phyloP scores from a whole-genome alignment of 1,140 invertebrate species.

The Pseudobourletiella spinata region DNA sequence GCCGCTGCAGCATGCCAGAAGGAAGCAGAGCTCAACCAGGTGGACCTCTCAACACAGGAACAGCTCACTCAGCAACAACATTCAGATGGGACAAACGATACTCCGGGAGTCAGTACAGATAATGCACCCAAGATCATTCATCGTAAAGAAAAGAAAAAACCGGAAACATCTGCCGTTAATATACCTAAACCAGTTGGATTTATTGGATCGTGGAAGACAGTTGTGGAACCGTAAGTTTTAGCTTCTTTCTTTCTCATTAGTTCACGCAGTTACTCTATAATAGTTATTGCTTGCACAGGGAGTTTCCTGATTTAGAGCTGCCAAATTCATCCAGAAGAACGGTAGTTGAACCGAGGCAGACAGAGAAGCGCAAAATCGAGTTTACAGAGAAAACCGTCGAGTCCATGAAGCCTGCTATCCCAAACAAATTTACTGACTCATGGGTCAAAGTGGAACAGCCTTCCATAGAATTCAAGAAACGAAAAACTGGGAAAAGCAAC shows the following conservation, averaged over 20 bases:
- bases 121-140: conserved; percentile 28
- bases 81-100: not conserved
- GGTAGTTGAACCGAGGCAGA: conserved; percentile 49
- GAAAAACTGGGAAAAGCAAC: conserved; percentile 49
- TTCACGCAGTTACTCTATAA: too few species aligned
- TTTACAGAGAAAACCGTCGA: conserved; percentile 43
- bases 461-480: conserved; percentile 51
- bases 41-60: conserved; percentile 24
- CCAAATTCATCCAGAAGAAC: conserved; percentile 38
- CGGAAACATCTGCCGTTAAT: conserved; percentile 7
- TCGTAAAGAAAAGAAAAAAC: conserved; percentile 22
- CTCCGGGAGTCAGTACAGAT: too few species aligned
- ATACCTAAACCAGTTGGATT: conserved; percentile 7
- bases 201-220: conserved; percentile 20
- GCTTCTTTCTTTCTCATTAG: too few species aligned
- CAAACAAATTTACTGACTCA: not conserved
- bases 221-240: not conserved
- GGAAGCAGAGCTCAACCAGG: conserved; percentile 45
- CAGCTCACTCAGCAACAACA: too few species aligned
- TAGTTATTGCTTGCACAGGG: conserved; percentile 43
- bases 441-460: conserved; percentile 23
- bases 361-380: conserved; percentile 52
- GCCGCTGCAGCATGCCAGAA: conserved; percentile 20
- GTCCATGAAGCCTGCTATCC: conserved; percentile 5
- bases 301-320: conserved; percentile 42